These are phyloP conservation scores for Lepas anatifera DNA, from an alignment of 2,888 invertebrate species.

Conservation along the genomic window DNA sequence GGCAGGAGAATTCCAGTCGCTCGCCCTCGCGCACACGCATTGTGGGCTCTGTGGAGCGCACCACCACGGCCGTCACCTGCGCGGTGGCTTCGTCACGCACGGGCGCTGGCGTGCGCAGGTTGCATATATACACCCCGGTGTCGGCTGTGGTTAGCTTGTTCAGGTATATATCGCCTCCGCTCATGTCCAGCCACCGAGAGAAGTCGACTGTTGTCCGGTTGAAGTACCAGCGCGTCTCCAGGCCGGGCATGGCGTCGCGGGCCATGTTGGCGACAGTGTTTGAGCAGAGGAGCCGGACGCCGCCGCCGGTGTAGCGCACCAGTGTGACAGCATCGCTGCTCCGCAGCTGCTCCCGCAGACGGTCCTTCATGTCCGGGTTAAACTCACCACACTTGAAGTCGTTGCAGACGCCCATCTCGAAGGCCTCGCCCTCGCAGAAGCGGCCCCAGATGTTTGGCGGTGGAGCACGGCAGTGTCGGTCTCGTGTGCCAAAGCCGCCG, in stretches of 20 bases:
- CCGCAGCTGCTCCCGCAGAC: not conserved
- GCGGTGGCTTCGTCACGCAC: not conserved
- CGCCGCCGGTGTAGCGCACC: not conserved
- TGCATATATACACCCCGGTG: conserved; percentile 1
- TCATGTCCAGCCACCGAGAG: not conserved
- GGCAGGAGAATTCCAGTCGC: conserved; percentile 1
- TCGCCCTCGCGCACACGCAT: not conserved
- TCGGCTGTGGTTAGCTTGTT: not conserved
- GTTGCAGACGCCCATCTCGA: conserved; percentile 10
- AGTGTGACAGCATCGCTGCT: not conserved
- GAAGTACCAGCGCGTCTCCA: conserved; percentile 7
- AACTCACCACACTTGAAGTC: conserved; percentile 11
- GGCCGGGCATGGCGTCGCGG: not conserved
- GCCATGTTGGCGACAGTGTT: not conserved
- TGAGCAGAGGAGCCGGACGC: not conserved
- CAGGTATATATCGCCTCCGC: not conserved
- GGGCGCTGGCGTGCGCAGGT: not conserved
- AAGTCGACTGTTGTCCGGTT: not conserved
- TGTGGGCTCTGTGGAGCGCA: not conserved
- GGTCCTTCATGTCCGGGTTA: conserved; percentile 1
- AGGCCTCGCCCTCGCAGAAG: not conserved
- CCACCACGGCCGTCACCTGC: not conserved
- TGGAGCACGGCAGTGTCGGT: not conserved
- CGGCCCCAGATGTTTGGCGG: conserved; percentile 4
- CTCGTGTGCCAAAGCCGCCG: conserved; percentile 1